Conservation (phyloP, 1,140 invertebrate genomes). For the Ditylenchus dipsaci region DNA sequence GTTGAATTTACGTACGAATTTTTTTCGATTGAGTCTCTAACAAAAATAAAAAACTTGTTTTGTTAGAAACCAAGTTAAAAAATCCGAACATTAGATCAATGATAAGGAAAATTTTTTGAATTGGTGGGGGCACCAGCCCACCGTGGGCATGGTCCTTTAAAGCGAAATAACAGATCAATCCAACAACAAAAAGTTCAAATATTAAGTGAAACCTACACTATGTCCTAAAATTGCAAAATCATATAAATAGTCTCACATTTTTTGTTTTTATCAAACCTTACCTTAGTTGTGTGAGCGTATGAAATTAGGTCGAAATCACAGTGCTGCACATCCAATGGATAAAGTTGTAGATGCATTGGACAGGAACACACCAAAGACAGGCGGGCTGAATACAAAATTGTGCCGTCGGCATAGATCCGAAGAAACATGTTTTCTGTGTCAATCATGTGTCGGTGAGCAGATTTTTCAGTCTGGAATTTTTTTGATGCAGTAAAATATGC, state of each 20-base stretch:
- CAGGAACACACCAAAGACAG: constrained; percentile 39
- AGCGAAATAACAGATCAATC: no score
- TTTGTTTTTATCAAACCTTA: constrained; percentile 1
- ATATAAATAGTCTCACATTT: not conserved
- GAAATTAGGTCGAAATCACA: constrained; percentile 49
- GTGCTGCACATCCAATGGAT: constrained; percentile 42
- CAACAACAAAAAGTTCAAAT: no score
- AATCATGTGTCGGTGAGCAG: constrained; percentile 45
- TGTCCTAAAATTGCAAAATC: constrained; percentile 13
- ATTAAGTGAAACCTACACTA: constrained; percentile 35
- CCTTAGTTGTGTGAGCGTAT: constrained; percentile 39
- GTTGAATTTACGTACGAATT: no score
- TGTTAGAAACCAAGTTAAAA: no score
- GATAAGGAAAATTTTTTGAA: no score
- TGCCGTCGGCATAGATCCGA: constrained; percentile 35
- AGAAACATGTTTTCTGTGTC: constrained; percentile 47
- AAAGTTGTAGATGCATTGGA: constrained; percentile 31
- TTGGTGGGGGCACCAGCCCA: no score
- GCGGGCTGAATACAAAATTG: constrained; percentile 35
- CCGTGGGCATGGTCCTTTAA: no score
- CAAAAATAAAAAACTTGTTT: no score
- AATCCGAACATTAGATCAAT: no score
- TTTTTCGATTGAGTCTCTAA: no score
- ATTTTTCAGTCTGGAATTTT: constrained; percentile 36
- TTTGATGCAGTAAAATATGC: constrained; percentile 8